phyloP scores from a whole-genome alignment of 1,140 invertebrate species.

The Uloborus diversus region DNA sequence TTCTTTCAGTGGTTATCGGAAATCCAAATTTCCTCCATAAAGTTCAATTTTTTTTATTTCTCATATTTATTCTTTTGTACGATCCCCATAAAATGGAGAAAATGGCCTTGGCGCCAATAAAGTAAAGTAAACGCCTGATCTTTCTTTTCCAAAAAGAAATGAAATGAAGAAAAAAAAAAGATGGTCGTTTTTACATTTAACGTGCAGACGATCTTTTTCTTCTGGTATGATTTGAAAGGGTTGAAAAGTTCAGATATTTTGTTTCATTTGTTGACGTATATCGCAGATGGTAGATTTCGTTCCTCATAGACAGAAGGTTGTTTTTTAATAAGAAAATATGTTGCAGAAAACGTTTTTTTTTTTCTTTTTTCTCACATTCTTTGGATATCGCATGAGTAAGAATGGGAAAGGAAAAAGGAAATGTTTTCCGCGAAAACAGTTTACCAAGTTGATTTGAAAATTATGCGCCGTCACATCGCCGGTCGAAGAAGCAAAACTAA shows the following conservation, averaged over 20 bases:
- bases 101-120: constrained; percentile 42
- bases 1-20: neutral
- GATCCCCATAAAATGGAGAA: constrained; percentile 14
- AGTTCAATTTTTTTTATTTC: neutral
- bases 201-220: constrained; percentile 27
- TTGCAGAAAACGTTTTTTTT: neutral
- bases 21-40: neutral
- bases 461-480: too few relatives aligned
- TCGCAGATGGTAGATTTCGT: constrained; percentile 53
- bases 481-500: too few relatives aligned
- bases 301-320: constrained; percentile 10
- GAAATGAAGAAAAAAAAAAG: neutral
- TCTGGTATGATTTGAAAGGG: constrained; percentile 42
- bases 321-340: constrained; percentile 26
- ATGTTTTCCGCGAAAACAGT: too few relatives aligned
- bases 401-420: neutral
- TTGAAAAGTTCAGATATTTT: constrained; percentile 52
- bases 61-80: constrained; percentile 18
- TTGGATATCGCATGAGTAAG: neutral
- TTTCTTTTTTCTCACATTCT: neutral
- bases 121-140: constrained; percentile 40
- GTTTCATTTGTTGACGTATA: constrained; percentile 53
- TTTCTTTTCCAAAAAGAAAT: constrained; percentile 25
- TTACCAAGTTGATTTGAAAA: too few relatives aligned
- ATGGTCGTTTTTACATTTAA: constrained; percentile 27